Evolutionary conservation across 2,888 invertebrate genomes (phyloP).

Genomic region (Nemotelus pantherinus): DNA sequence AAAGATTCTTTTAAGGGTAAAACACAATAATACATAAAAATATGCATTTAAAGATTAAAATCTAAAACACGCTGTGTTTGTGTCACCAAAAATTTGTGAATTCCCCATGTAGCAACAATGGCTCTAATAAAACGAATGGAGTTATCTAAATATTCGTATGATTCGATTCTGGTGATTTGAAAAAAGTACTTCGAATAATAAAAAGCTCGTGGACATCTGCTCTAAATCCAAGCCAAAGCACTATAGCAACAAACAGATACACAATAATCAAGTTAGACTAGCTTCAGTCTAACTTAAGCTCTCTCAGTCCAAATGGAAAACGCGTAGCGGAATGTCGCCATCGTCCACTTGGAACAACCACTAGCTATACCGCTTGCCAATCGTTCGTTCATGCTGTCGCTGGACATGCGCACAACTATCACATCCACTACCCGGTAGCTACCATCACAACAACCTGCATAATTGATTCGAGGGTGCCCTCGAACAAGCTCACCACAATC

Average conservation of each 20-base stretch:
- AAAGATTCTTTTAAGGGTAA: too few species aligned
- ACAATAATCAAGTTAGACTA: background rate
- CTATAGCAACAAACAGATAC: background rate
- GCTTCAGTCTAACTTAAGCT: conserved; percentile 13
- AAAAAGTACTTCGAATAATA: too few species aligned
- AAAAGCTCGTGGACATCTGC: too few species aligned
- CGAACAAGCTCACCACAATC: conserved; percentile 23
- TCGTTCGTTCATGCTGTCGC: background rate
- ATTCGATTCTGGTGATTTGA: too few species aligned
- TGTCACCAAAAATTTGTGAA: too few species aligned
- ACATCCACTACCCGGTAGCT: background rate
- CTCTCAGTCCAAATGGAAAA: conserved; percentile 13
- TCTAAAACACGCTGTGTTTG: too few species aligned
- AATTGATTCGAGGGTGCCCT: background rate
- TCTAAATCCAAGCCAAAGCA: too few species aligned
- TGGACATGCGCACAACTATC: conserved; percentile 16
- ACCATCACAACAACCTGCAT: conserved; percentile 4
- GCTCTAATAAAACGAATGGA: too few species aligned
- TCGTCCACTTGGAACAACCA: background rate
- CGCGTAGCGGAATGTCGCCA: background rate
- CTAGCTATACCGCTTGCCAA: background rate
- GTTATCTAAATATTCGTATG: too few species aligned
- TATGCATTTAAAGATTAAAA: too few species aligned
- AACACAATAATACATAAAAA: too few species aligned
- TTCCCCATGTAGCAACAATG: too few species aligned